These are phyloP conservation scores for Lithophane ornitopus DNA, from an alignment of 2,888 invertebrate genomes.

Conservation along the genomic window DNA sequence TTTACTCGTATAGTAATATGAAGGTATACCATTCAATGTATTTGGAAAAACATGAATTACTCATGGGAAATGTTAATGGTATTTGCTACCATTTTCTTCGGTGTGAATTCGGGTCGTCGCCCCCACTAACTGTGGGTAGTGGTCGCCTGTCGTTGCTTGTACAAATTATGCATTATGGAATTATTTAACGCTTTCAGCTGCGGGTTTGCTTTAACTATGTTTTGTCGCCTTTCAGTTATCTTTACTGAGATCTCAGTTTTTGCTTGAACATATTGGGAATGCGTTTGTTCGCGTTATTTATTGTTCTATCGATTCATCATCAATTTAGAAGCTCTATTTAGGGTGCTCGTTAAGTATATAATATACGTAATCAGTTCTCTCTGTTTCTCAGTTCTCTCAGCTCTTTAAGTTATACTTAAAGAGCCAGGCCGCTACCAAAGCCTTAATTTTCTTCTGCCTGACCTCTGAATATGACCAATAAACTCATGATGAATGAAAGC, in stretches of 20 bases:
- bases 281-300: neutral
- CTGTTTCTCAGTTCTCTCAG: too few species aligned
- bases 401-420: neutral
- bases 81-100: conserved; percentile 76
- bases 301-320: neutral
- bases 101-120: conserved; percentile 72
- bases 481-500: neutral
- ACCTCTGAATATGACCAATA: neutral
- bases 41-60: conserved; percentile 80
- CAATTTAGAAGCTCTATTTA: neutral
- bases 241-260: neutral
- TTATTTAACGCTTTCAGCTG: conserved; percentile 35
- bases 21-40: conserved; percentile 63
- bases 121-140: conserved; percentile 41
- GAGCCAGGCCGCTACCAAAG: neutral
- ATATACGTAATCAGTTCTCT: neutral
- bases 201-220: conserved; percentile 9
- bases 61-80: conserved; percentile 79
- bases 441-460: neutral
- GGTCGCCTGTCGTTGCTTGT: conserved; percentile 24
- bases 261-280: neutral
- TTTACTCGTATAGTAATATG: conserved; percentile 45
- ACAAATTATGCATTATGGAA: conserved; percentile 51
- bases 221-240: conserved; percentile 8
- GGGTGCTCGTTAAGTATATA: neutral